phyloP scores from a whole-genome alignment of 1,140 invertebrate genomes.

The Trichogramma pretiosum region DNA sequence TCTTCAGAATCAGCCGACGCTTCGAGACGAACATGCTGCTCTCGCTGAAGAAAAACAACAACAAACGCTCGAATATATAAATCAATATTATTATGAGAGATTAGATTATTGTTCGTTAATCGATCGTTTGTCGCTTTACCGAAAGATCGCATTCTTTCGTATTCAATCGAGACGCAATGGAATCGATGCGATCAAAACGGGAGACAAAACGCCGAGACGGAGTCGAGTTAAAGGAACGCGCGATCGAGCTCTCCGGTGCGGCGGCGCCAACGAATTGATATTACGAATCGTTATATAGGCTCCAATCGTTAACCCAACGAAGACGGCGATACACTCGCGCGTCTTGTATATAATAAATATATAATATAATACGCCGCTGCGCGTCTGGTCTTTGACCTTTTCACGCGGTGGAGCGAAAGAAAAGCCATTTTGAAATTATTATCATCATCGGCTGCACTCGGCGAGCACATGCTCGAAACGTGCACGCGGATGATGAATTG shows the following conservation, averaged over 20 bases:
- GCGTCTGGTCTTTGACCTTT: slow-evolving; percentile 13
- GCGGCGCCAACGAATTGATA: not conserved
- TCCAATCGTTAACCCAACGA: too few relatives aligned
- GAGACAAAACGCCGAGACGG: not conserved
- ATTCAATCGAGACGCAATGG: too few relatives aligned
- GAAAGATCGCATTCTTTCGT: not conserved
- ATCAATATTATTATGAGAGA: not conserved
- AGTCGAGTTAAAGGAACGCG: too few relatives aligned
- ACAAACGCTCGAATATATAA: not conserved
- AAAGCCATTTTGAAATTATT: too few relatives aligned
- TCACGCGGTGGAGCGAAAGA: not conserved
- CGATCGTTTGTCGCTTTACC: not conserved
- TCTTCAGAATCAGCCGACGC: slow-evolving; percentile 91
- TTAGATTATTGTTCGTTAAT: not conserved
- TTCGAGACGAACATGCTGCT: slow-evolving; percentile 97
- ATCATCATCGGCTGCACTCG: too few relatives aligned
- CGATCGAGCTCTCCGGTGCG: not conserved
- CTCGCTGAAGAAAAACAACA: slow-evolving; percentile 61
- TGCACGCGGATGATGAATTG: too few relatives aligned
- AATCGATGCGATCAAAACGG: too few relatives aligned
- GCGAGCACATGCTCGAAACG: not conserved
- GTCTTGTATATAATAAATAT: too few relatives aligned
- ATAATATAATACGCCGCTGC: too few relatives aligned
- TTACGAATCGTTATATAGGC: too few relatives aligned
- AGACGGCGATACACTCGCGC: too few relatives aligned